These are phyloP conservation scores for Diaprepes abbreviatus DNA, from an alignment of 2,888 invertebrate species.

Conservation along the genomic window DNA sequence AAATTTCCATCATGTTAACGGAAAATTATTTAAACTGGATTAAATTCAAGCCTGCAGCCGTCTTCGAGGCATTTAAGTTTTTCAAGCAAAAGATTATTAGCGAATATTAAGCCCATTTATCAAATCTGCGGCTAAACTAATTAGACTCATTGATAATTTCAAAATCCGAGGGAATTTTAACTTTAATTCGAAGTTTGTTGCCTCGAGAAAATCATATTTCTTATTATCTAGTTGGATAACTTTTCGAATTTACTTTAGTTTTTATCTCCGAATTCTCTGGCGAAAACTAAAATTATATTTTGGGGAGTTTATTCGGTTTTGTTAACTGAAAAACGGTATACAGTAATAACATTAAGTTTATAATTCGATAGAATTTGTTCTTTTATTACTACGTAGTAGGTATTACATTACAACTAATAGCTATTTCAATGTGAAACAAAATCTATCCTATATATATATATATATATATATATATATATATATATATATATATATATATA, in stretches of 20 bases:
- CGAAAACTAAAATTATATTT: neutral
- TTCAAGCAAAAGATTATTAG: conserved; percentile 56
- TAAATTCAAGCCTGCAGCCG: conserved; percentile 32
- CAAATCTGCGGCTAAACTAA: conserved; percentile 56
- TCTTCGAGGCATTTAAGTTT: conserved; percentile 52
- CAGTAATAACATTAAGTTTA: too few species aligned
- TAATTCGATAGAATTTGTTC: too few species aligned
- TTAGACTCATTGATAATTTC: conserved; percentile 65
- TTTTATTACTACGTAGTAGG: too few species aligned
- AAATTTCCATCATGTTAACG: conserved; percentile 36
- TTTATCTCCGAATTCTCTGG: conserved; percentile 35
- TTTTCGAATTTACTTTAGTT: conserved; percentile 38
- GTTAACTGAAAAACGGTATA: neutral
- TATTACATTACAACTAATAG: too few species aligned
- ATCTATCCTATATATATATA: too few species aligned
- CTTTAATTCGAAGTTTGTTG: conserved; percentile 35
- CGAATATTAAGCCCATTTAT: conserved; percentile 61
- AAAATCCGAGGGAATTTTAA: conserved; percentile 40
- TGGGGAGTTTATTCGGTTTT: neutral
- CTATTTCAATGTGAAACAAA: too few species aligned
- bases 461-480: too few species aligned
- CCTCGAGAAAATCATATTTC: conserved; percentile 46
- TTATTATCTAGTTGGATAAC: conserved; percentile 43
- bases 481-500: too few species aligned
- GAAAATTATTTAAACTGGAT: conserved; percentile 47